Evolutionary conservation across 2,888 invertebrate species (phyloP), one percentile per base, ranked within the genome.

Genomic region (Tipula lateralis): DNA sequence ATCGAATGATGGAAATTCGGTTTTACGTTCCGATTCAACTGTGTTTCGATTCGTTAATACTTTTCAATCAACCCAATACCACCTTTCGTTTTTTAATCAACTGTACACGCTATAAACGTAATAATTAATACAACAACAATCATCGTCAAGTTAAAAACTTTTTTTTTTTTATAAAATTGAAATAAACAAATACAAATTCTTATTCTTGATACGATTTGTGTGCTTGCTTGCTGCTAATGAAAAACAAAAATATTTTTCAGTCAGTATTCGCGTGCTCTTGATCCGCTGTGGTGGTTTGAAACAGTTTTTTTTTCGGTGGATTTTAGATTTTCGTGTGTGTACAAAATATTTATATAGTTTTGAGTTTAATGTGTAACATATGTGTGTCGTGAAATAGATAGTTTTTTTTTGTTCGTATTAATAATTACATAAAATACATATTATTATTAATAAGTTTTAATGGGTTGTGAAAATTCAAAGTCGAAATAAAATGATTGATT

Each of bases 131-230:
- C 66, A 66, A 66, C 66, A 66, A 66, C 66, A 44, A 12, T 13
- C 9, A 39, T 2, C 36, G 36, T 12, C 36, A 44, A 44, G 44
- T 44, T 44, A 6, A 44, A 44, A 19, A 44, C 3, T 1, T 66
- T 66, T 19, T 66, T 39, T 39, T 66, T 9, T 66, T 24, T 66
- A 66, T 66, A 66, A 66, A n/a, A 66, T 66, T 66, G 66, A 66
- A 66, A 66, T 66, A 66, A 66, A 66, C 24, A 66, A 66, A 66
- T 66, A 66, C 66, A 66, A 66, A 66, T 24, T 66, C 66, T 66
- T 9, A 66, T 66, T 66, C 66, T 19, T 66, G 66, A 66, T 66
- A 66, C 66, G 66, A 66, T 1, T 24, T 66, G 24, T 44, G 44
- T 39, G 39, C 13, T 2, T 12, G 39, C 13, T 9, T 19, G 50